Base-by-base conservation (phyloP, 2,888 invertebrate species). In the Galeruca laticollis region DNA sequence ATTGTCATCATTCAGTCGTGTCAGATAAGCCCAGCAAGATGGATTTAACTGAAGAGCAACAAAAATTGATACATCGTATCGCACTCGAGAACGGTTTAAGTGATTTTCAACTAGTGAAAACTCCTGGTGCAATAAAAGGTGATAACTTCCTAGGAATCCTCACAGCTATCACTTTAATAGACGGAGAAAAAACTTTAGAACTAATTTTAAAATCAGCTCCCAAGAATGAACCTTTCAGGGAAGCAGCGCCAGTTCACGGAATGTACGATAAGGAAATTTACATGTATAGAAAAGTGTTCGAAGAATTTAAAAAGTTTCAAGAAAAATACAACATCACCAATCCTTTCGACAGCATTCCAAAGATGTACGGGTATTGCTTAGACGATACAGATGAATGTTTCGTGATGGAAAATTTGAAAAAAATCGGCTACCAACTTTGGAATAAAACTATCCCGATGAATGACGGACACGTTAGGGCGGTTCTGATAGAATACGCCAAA, bases 191-290 rank as follows among this genome's bases (percentile, higher is more conserved):
- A 47, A 67, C 43, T 1, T 26, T 79, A 11, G 71, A 78, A 21
- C 72, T 80, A 60, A 80, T 83, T 2, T 70, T 80, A 15, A 83
- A 83, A 76, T 75, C 77, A 13, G 78, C 82, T 0, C 77, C 76
- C 5, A 59, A 61, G 18, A 73, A 68, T 15, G 76, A 77, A 66
- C 68, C 59, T 11, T 70, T 78, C 9, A 72, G 81, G 11, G 71
- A 75, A 26, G 6, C 72, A 4, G 66, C 75, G 0, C 78, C 79
- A 9, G 70, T 82, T 5, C 69, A 69, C 1, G 20, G 69, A 2
- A 70, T 77, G 1, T 83, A 79, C 69, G 49, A 68, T 5, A 71
- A 81, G 20, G 83, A 83, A 74, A 74, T 77, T 6, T 77, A 75
- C 56, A 59, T 81, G 6, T 83, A 83, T 71, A 71, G 73, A n/a